Conservation (phyloP, 2,113 vertebrate species). For the Cariama cristata region DNA sequence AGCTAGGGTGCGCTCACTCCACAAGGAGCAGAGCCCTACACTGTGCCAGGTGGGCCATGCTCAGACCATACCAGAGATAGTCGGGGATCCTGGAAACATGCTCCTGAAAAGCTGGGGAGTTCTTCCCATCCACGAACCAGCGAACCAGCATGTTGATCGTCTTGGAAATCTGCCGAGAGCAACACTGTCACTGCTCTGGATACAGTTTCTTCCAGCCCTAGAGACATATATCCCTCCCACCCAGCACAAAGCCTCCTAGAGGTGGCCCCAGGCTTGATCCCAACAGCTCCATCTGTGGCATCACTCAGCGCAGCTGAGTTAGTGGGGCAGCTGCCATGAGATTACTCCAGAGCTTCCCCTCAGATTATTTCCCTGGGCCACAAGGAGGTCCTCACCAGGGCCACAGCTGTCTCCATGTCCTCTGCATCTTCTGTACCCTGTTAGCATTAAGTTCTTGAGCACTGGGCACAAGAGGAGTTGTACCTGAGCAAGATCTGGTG, state of each 20-base stretch:
- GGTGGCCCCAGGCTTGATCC: neutral
- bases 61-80: constrained; percentile 89
- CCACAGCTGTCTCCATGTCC: neutral
- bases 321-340: neutral
- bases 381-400: neutral
- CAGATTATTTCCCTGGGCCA: neutral
- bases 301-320: neutral
- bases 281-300: neutral
- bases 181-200: neutral
- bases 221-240: neutral
- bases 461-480: neutral
- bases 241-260: neutral
- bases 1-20: neutral
- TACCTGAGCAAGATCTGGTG: neutral
- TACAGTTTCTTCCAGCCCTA: neutral
- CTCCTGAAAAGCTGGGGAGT: constrained; percentile 85
- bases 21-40: neutral
- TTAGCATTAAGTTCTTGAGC: neutral
- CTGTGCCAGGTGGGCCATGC: neutral
- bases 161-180: constrained; percentile 89
- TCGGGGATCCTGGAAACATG: constrained; percentile 92
- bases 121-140: constrained; percentile 87
- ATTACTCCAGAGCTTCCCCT: neutral
- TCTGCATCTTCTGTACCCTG: neutral
- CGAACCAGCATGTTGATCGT: constrained; percentile 95